Conservation (phyloP, 2,797 vertebrate genomes). For the Eulemur mongoz region DNA sequence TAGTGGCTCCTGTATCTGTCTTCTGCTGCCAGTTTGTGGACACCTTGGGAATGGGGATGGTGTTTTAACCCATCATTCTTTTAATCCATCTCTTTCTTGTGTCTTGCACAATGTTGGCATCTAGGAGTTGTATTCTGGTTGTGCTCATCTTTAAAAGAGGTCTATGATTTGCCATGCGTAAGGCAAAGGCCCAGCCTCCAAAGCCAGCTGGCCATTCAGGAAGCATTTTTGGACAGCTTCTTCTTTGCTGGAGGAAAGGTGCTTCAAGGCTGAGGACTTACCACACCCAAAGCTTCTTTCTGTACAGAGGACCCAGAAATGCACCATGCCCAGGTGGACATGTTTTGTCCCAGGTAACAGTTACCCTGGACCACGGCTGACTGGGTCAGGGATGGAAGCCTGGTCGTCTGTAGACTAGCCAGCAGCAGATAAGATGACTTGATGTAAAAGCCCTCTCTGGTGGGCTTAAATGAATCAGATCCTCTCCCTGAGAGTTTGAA, state of each 20-base stretch:
- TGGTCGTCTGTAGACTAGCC: neutral
- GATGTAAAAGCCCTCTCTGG: neutral
- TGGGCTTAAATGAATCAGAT: neutral
- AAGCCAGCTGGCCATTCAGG: neutral
- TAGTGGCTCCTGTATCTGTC: neutral
- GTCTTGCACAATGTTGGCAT: neutral
- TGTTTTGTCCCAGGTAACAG: neutral
- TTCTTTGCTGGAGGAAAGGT: neutral
- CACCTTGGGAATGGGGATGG: neutral
- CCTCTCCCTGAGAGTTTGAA: neutral
- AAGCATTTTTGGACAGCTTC: neutral
- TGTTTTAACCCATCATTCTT: neutral
- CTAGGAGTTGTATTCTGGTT: neutral
- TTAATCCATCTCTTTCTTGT: neutral
- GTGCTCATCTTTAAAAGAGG: neutral
- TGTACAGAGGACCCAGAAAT: neutral
- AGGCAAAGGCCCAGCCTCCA: neutral
- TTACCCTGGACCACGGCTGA: neutral
- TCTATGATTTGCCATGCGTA: neutral
- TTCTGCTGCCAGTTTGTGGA: neutral
- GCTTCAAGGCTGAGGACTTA: neutral
- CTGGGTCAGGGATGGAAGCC: neutral
- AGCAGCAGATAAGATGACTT: neutral
- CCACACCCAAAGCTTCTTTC: neutral
- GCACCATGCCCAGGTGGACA: neutral